phyloP scores from a whole-genome alignment of 2,113 vertebrate species.

The Siniperca knerii region DNA sequence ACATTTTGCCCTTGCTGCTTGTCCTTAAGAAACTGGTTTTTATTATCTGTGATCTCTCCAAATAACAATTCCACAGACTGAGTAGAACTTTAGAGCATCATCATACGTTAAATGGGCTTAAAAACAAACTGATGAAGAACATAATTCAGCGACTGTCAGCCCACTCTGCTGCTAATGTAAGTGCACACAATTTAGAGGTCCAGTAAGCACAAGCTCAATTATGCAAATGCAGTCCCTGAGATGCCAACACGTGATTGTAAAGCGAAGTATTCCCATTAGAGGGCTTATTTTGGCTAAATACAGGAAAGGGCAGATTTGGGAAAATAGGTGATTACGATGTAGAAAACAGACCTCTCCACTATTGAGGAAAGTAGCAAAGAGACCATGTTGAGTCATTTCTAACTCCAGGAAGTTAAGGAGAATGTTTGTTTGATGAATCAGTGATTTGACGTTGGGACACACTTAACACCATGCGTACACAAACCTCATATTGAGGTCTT shows the following conservation, averaged over 20 bases:
- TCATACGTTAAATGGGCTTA: not conserved
- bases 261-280: conserved; percentile 38
- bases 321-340: conserved; percentile 39
- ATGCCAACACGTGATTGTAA: conserved; percentile 48
- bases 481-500: not conserved
- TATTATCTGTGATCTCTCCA: not conserved
- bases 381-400: conserved; percentile 24
- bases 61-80: not conserved
- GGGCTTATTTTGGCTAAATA: conserved; percentile 66
- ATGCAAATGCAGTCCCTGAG: conserved; percentile 42
- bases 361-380: conserved; percentile 25
- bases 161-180: conserved; percentile 11
- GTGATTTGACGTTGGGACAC: not conserved
- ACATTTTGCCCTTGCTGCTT: conserved; percentile 23
- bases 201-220: conserved; percentile 21
- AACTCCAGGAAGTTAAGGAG: not conserved
- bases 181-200: conserved; percentile 20
- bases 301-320: conserved; percentile 75
- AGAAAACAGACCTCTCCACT: conserved; percentile 37
- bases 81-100: not conserved
- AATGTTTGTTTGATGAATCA: not conserved
- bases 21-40: conserved; percentile 54
- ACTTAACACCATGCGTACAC: not conserved
- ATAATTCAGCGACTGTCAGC: not conserved
- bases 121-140: conserved; percentile 7